These are phyloP conservation scores for Malurus alboscapulatus DNA, from an alignment of 2,113 vertebrate genomes.

Conservation along the genomic window DNA sequence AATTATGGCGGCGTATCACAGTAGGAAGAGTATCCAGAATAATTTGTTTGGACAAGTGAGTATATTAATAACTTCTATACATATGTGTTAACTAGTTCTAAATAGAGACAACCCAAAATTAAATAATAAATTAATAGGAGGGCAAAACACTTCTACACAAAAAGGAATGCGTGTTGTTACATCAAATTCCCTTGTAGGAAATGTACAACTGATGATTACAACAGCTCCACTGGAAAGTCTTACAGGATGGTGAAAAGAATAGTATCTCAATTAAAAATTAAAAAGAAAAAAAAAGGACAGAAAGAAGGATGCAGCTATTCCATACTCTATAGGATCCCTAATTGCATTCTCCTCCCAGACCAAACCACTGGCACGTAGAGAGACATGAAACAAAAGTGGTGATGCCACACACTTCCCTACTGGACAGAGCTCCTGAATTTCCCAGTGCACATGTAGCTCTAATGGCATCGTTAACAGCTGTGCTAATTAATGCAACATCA, in stretches of 20 bases:
- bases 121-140: not conserved
- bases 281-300: not conserved
- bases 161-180: not conserved
- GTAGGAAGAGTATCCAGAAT: not conserved
- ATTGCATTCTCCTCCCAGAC: not conserved
- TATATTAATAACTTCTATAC: not conserved
- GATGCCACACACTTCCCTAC: not conserved
- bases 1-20: not conserved
- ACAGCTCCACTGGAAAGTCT: not conserved
- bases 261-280: not conserved
- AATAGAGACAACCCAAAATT: not conserved
- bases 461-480: not conserved
- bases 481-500: not conserved
- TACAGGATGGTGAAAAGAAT: not conserved
- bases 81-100: not conserved
- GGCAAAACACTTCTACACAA: not conserved
- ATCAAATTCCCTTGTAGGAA: not conserved
- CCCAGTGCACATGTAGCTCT: not conserved
- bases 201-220: not conserved
- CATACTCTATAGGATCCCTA: not conserved
- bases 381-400: not conserved
- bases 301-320: not conserved
- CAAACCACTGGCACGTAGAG: not conserved
- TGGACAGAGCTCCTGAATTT: not conserved
- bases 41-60: not conserved